Conservation (phyloP, 2,888 invertebrate genomes). For the Atrina japonica region DNA sequence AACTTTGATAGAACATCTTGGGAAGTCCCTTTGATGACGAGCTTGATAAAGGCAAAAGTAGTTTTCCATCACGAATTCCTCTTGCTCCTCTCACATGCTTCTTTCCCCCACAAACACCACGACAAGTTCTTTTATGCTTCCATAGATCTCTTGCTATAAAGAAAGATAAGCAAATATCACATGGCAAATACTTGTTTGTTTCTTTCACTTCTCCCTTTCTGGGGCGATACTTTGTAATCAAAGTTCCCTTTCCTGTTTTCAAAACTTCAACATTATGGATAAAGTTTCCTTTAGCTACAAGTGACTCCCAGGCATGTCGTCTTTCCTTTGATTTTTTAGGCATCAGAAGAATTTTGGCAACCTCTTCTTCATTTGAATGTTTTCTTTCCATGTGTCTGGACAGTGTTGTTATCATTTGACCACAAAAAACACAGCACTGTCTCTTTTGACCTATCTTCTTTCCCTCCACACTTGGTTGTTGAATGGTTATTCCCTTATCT, state of each 20-base stretch:
- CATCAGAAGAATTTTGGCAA: conserved; percentile 30
- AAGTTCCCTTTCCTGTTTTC: conserved; percentile 17
- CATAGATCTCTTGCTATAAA: conserved; percentile 32
- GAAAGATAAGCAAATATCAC: conserved; percentile 30
- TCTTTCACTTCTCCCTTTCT: conserved; percentile 14
- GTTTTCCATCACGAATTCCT: no score
- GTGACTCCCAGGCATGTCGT: conserved; percentile 23
- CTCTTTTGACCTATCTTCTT: conserved; percentile 26
- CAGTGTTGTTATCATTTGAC: conserved; percentile 19
- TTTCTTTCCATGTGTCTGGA: conserved; percentile 34
- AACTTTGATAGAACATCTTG: no score
- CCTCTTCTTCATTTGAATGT: conserved; percentile 40
- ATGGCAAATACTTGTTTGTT: conserved; percentile 29
- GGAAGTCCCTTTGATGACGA: no score
- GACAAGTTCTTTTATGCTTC: conserved; percentile 26
- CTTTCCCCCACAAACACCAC: no score
- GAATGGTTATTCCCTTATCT: no score
- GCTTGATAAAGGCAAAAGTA: no score
- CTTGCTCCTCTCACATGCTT: no score
- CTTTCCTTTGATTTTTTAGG: conserved; percentile 35
- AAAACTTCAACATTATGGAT: conserved; percentile 25
- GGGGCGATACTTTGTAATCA: conserved; percentile 38
- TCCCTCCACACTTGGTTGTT: conserved; percentile 5
- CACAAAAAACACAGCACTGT: conserved; percentile 43
- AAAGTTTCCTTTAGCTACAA: conserved; percentile 34